Base-by-base conservation (phyloP, 2,888 invertebrate genomes). In the Cepaea hortensis region DNA sequence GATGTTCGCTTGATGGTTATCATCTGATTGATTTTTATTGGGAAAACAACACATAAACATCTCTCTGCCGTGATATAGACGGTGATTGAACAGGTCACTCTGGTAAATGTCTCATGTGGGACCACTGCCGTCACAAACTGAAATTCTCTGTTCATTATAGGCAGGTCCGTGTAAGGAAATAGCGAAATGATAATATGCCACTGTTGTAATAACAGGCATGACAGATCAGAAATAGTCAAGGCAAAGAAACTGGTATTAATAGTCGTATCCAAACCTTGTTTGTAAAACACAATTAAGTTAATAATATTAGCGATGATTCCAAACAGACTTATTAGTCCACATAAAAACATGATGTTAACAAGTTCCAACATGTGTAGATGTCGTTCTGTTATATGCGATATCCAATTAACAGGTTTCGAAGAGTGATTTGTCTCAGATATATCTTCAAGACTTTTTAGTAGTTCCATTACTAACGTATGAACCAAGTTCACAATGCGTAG, bases 11-110 rank as follows among this genome's bases (percentile, higher is more conserved):
- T 20, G 3, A 79, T 68, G 15, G 85, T 85, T 1, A 85, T 70
- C 4, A 85, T 77, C 15, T 50, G 65, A 46, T 79, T 85, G 9
- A 85, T 50, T 7, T 35, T 65, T 50, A 85, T n/a, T 13, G 85
- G 85, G 50, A 85, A 70, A 1, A 35, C 65, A 15, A 85, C n/a
- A 68, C 85, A 79, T 3, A 85, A 9, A 70, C 77, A 85, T 55
- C 79, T 77, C 68, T 85, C 85, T 11, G 79, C 68, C 35, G 79
- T 68, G 50, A 85, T 70, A 20, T 70, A 85, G n/a, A 70, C 85
- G 3, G 85, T 85, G 68, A 77, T n/a, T 65, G 13, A 35, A n/a
- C 15, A 65, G n/a, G 68, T 65, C 9, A 81, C 23, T 13, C 81
- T 46, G 20, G 65, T 13, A 35, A 81, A 81, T 9, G 65, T 62